Percentiles rank a stretch among this genome's conserved stretches.
These are phyloP conservation scores for Crypturellus undulatus DNA, from an alignment of 2,113 vertebrate genomes.

Conservation along the genomic window DNA sequence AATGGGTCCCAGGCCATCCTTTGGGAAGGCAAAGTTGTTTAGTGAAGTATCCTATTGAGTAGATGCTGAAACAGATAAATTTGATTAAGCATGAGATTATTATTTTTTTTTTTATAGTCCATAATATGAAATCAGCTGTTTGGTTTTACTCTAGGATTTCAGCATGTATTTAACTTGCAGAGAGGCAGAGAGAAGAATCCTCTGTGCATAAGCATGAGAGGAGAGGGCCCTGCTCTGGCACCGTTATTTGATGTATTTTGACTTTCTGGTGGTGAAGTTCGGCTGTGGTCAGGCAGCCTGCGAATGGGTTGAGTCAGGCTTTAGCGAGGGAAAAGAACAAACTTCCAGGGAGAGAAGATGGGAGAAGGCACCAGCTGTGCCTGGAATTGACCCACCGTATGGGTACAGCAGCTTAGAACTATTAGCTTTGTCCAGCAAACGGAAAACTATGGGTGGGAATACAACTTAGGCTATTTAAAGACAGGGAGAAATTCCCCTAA, in stretches of 20 bases:
- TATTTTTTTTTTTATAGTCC: neutral
- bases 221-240: neutral
- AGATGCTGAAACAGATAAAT: neutral
- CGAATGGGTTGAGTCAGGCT: neutral
- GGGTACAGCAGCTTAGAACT: neutral
- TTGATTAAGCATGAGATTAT: neutral
- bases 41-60: neutral
- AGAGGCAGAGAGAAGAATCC: neutral
- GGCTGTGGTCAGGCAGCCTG: neutral
- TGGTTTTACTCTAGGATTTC: neutral
- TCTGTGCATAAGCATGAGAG: rapidly evolving
- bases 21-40: neutral
- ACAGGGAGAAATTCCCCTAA: neutral
- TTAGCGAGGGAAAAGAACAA: neutral
- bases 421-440: neutral
- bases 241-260: neutral
- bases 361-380: neutral
- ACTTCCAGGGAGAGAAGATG: neutral
- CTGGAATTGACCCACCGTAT: neutral
- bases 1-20: rapidly evolving
- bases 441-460: neutral
- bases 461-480: neutral
- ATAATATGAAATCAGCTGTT: rapidly evolving
- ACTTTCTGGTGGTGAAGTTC: neutral
- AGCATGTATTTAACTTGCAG: neutral